Evolutionary conservation across 2,113 vertebrate genomes (phyloP).

Genomic region (Pantherophis guttatus): DNA sequence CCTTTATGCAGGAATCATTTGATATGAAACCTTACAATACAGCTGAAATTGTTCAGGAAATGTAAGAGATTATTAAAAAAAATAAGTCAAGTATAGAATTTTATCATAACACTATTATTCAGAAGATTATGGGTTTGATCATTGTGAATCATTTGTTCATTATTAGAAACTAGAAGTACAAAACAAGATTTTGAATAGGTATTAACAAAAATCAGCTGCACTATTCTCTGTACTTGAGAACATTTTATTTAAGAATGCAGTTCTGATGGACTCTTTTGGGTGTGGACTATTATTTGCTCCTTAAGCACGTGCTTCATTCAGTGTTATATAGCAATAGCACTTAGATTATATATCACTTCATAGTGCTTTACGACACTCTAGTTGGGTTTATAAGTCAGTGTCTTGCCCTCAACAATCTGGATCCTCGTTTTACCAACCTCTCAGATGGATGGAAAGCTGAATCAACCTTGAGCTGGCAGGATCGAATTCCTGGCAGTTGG

Average conservation of each 20-base stretch:
- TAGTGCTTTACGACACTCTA: too few relatives aligned
- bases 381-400: too few relatives aligned
- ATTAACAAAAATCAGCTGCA: constrained; percentile 56
- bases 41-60: constrained; percentile 5
- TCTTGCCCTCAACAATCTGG: too few relatives aligned
- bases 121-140: constrained; percentile 40
- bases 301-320: constrained; percentile 45
- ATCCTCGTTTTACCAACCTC: too few relatives aligned
- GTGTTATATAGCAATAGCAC: background rate
- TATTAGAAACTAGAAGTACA: constrained; percentile 54
- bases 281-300: constrained; percentile 47
- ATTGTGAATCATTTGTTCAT: constrained; percentile 43
- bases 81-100: constrained; percentile 23
- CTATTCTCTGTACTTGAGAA: constrained; percentile 34
- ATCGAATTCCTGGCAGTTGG: too few relatives aligned
- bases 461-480: too few relatives aligned
- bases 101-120: constrained; percentile 50
- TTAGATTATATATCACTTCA: too few relatives aligned
- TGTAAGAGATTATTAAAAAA: constrained; percentile 16
- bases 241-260: constrained; percentile 43
- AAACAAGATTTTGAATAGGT: constrained; percentile 17
- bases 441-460: too few relatives aligned
- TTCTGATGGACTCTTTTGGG: constrained; percentile 31
- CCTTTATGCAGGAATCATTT: background rate
- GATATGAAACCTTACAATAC: constrained; percentile 26